A percentile compares a stretch with the other conserved stretches of the same genome.
Evolutionary conservation across 2,888 invertebrate genomes (phyloP).

Genomic region (Julus scandinavius): DNA sequence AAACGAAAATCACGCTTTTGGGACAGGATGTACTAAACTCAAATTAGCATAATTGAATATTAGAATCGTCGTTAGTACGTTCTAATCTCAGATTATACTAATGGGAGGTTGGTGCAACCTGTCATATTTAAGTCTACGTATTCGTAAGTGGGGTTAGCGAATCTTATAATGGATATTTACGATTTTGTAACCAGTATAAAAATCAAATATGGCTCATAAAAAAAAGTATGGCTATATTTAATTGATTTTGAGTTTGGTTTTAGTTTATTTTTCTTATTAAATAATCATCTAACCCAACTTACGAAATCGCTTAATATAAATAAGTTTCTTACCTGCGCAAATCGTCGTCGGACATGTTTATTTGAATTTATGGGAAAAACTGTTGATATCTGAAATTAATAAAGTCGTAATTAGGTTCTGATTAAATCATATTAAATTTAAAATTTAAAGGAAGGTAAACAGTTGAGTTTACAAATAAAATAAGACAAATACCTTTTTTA

Average conservation of each 20-base stretch:
- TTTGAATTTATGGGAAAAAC: neutral
- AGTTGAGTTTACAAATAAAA: too few relatives aligned
- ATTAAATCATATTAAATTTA: neutral
- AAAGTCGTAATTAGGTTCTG: neutral
- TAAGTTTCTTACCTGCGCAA: neutral
- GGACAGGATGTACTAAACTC: neutral
- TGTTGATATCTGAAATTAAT: neutral
- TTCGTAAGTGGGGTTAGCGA: too few relatives aligned
- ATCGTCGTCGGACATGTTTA: slow-evolving; percentile 19
- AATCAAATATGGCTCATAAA: too few relatives aligned
- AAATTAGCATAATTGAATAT: neutral
- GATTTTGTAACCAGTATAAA: too few relatives aligned
- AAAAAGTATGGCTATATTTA: too few relatives aligned
- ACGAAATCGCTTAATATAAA: too few relatives aligned
- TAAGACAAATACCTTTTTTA: too few relatives aligned
- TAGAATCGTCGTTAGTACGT: neutral
- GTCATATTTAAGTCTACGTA: too few relatives aligned
- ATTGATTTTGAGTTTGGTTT: too few relatives aligned
- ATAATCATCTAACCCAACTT: too few relatives aligned
- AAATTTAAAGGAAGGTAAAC: neutral
- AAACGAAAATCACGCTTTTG: neutral
- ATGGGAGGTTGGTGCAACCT: neutral
- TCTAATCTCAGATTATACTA: neutral
- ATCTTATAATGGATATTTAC: too few relatives aligned
- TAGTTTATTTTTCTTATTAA: too few relatives aligned